Evolutionary conservation across 2,113 vertebrate genomes (phyloP).

Genomic region (Bagarius yarrelli): DNA sequence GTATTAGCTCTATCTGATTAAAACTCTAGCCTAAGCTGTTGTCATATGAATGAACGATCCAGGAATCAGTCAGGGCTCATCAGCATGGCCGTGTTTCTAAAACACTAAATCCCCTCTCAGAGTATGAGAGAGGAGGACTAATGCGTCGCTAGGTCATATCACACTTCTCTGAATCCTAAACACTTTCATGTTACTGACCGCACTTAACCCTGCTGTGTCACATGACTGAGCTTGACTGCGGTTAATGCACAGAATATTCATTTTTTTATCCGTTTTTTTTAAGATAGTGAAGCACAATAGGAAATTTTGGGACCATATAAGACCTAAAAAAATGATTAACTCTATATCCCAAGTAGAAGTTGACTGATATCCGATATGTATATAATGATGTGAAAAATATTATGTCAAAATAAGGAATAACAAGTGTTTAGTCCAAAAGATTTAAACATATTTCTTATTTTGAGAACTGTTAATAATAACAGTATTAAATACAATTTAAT

Average conservation of each 20-base stretch:
- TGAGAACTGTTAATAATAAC: no score
- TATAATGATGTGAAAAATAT: no score
- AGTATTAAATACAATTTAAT: no score
- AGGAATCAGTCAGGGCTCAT: constrained; percentile 38
- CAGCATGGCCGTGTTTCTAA: constrained; percentile 23
- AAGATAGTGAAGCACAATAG: not conserved
- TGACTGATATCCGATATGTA: no score
- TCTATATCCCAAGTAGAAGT: no score
- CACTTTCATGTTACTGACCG: constrained; percentile 18
- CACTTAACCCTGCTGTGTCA: not conserved
- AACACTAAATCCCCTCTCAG: constrained; percentile 30
- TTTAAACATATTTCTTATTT: no score
- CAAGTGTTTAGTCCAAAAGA: no score
- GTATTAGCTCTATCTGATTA: constrained; percentile 49
- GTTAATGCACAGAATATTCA: not conserved
- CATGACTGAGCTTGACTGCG: not conserved
- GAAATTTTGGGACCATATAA: no score
- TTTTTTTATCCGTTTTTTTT: not conserved
- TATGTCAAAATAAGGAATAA: no score
- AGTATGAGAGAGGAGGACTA: not conserved
- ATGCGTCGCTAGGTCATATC: constrained; percentile 19
- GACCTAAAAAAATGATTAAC: no score
- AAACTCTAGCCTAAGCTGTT: constrained; percentile 27
- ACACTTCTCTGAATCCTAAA: constrained; percentile 19
- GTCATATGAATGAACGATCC: not conserved